phyloP scores from a whole-genome alignment of 2,888 invertebrate genomes.

The Melinopterus prodromus region DNA sequence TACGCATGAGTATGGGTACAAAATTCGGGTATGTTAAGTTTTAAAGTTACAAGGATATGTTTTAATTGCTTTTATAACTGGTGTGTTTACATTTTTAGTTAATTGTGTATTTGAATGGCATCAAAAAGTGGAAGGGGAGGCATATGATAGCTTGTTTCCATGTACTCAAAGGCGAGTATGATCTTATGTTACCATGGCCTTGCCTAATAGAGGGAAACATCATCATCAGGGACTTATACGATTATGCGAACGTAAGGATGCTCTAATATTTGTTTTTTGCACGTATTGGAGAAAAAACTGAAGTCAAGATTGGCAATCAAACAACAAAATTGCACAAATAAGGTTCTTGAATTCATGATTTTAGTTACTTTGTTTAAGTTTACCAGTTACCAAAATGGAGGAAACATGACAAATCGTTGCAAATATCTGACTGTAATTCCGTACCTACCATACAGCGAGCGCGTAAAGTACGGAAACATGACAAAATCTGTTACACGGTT shows the following conservation, averaged over 20 bases:
- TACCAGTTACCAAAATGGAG: too few species aligned
- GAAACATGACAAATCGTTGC: too few species aligned
- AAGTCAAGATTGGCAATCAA: too few species aligned
- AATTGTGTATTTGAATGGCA: constrained; percentile 75
- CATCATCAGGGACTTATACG: constrained; percentile 67
- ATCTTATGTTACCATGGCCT: constrained; percentile 77
- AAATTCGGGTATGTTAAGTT: constrained; percentile 66
- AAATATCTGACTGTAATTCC: too few species aligned
- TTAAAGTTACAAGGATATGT: background rate
- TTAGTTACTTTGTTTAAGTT: too few species aligned
- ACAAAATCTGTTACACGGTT: too few species aligned
- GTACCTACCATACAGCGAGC: too few species aligned
- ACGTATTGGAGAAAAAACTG: too few species aligned
- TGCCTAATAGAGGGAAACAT: constrained; percentile 73
- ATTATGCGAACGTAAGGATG: constrained; percentile 50
- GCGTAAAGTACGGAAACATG: too few species aligned
- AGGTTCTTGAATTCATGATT: too few species aligned
- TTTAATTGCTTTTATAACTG: constrained; percentile 5
- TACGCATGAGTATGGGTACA: constrained; percentile 78
- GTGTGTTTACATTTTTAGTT: constrained; percentile 60
- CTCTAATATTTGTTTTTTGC: background rate
- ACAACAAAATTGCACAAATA: too few species aligned
- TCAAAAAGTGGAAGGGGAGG: constrained; percentile 79
- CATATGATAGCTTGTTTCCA: constrained; percentile 75
- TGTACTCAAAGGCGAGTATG: constrained; percentile 75